phyloP scores from a whole-genome alignment of 2,113 vertebrate species.

The Syrmaticus mikado region DNA sequence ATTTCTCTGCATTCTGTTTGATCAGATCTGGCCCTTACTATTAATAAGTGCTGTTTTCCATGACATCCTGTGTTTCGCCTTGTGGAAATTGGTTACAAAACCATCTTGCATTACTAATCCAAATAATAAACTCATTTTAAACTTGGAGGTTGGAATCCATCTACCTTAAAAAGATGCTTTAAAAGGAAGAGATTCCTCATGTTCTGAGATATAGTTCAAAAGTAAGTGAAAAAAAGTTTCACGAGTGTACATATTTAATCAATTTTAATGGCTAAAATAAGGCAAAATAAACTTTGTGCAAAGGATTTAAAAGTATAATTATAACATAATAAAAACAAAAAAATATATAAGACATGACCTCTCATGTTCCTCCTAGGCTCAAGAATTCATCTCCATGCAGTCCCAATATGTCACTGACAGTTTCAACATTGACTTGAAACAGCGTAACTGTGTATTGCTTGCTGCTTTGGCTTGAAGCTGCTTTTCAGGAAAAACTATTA shows the following conservation, averaged over 20 bases:
- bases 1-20: not conserved
- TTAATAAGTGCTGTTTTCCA: constrained; percentile 44
- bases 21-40: constrained; percentile 31
- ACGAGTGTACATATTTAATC: not conserved
- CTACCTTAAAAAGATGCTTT: not conserved
- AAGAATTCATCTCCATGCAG: not conserved
- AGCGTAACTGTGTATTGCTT: accelerated
- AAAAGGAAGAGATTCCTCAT: not conserved
- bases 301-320: not conserved
- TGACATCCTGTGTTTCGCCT: constrained; percentile 30
- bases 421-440: not conserved
- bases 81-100: constrained; percentile 35
- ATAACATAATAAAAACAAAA: not conserved
- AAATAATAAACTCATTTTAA: constrained; percentile 6
- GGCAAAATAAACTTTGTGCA: not conserved
- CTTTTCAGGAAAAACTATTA: constrained; percentile 15
- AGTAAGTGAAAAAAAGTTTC: not conserved
- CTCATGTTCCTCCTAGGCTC: not conserved
- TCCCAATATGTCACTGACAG: not conserved
- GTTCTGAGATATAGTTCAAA: not conserved
- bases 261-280: not conserved
- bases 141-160: not conserved
- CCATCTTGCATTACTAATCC: constrained; percentile 16
- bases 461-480: not conserved
- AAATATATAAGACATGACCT: not conserved